Evolutionary conservation across 2,797 vertebrate genomes (phyloP).

Genomic region (Sebastes kiyomatsui): DNA sequence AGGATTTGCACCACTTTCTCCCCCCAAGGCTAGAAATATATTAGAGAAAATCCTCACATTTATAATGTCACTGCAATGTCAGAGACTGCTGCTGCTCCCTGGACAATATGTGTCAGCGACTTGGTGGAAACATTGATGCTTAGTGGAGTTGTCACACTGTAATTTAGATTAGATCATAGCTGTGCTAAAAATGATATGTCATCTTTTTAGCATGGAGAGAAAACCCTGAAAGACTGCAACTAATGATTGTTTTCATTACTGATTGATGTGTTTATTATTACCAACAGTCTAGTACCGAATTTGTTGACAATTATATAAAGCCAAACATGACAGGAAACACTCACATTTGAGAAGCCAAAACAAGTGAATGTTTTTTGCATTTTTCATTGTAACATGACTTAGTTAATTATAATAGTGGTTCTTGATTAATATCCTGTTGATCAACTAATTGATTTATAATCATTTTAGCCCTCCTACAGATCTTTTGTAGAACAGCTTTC

Average conservation of each 20-base stretch:
- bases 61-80: constrained; percentile 21
- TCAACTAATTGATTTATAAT: background rate
- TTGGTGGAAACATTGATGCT: constrained; percentile 19
- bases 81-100: background rate
- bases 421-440: background rate
- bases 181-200: background rate
- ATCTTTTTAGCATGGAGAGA: background rate
- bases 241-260: background rate
- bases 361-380: background rate
- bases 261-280: background rate
- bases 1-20: background rate
- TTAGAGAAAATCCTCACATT: background rate
- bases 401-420: background rate
- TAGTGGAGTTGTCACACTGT: background rate
- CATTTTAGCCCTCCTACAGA: background rate
- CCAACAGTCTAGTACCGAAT: background rate
- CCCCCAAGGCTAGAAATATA: background rate
- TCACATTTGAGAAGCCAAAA: background rate
- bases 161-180: background rate
- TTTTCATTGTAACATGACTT: background rate
- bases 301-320: background rate
- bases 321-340: background rate
- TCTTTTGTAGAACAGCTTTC: background rate
- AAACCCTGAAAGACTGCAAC: background rate
- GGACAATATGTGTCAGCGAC: background rate